These are phyloP conservation scores for Lasioglossum zephyrum DNA, from an alignment of 2,888 invertebrate species.

Conservation along the genomic window DNA sequence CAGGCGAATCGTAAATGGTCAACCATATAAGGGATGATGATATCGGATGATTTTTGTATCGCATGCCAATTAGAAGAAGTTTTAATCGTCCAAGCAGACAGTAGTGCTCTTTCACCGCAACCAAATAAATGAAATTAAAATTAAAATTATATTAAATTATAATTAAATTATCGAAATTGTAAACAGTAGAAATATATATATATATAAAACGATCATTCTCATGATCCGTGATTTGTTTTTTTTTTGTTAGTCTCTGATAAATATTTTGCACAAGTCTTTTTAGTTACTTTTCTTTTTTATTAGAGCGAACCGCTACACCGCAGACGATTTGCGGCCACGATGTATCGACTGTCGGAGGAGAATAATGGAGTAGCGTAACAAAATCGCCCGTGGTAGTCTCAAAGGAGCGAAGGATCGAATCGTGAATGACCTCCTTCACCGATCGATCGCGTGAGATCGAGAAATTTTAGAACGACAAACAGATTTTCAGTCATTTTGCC, in stretches of 20 bases:
- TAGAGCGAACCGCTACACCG: conserved; percentile 78
- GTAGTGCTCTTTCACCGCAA: conserved; percentile 84
- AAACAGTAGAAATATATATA: conserved; percentile 49
- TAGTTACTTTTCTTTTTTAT: conserved; percentile 68
- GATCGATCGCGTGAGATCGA: not conserved
- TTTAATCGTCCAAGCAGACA: conserved; percentile 83
- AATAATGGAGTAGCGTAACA: conserved; percentile 81
- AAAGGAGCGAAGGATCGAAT: conserved; percentile 81
- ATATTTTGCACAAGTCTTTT: conserved; percentile 83
- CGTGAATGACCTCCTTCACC: not conserved
- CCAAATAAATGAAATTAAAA: conserved; percentile 76
- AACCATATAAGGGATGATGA: conserved; percentile 68
- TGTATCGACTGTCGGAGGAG: conserved; percentile 78
- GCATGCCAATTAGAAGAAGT: conserved; percentile 84
- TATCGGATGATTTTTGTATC: conserved; percentile 76
- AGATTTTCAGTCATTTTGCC: not conserved
- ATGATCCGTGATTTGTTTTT: conserved; percentile 69
- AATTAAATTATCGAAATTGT: conserved; percentile 6
- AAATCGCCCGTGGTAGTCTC: conserved; percentile 83
- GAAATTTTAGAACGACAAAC: not conserved
- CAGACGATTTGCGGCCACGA: conserved; percentile 76
- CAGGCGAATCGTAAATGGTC: conserved; percentile 77
- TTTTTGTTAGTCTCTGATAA: conserved; percentile 83
- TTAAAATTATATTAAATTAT: conserved; percentile 40
- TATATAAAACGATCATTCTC: conserved; percentile 61